Conservation (phyloP, 2,113 vertebrate genomes). For the Grus americana region DNA sequence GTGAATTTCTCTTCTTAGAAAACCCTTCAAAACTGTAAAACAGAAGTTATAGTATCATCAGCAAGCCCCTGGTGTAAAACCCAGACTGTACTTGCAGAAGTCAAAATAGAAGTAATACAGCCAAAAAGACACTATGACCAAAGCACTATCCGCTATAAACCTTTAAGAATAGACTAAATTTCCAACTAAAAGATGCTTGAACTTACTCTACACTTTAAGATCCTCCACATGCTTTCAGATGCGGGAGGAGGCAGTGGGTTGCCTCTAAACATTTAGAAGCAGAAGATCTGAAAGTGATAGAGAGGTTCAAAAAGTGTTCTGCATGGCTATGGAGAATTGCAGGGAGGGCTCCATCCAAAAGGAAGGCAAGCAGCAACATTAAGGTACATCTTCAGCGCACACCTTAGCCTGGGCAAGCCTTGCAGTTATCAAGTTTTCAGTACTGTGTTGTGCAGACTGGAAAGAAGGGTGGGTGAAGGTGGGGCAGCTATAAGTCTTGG, state of each 20-base stretch:
- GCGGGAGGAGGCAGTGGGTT: neutral
- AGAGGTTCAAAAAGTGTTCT: neutral
- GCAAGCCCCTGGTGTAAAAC: neutral
- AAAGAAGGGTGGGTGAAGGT: neutral
- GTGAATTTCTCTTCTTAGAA: neutral
- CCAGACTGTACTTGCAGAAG: neutral
- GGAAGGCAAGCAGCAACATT: neutral
- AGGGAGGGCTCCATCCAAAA: neutral
- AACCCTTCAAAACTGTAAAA: neutral
- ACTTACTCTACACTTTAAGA: neutral
- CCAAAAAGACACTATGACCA: neutral
- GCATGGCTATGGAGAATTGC: neutral
- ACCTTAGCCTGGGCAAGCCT: neutral
- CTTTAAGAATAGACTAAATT: neutral
- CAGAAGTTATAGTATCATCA: neutral
- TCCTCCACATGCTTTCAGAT: neutral
- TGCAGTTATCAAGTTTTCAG: neutral
- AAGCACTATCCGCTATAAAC: neutral
- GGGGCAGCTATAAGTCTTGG: neutral
- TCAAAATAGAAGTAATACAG: neutral
- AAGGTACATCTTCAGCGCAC: accelerated
- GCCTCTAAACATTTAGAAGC: neutral
- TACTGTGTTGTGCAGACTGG: neutral
- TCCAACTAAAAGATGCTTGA: neutral
- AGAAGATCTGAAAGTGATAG: neutral